phyloP scores from a whole-genome alignment of 1,140 invertebrate genomes.

The Lucilia sericata region DNA sequence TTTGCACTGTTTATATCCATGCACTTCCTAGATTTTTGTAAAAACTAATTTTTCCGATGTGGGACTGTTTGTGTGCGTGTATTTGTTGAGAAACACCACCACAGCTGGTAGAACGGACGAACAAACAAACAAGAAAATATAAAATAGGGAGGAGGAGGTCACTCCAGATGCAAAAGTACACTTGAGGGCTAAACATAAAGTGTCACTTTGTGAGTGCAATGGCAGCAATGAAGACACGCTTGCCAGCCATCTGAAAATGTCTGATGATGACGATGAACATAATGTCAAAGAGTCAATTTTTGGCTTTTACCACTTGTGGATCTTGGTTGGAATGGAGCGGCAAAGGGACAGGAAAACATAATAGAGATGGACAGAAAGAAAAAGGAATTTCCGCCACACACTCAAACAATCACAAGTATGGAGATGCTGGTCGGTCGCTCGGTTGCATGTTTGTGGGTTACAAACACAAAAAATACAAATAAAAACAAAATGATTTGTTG shows the following conservation, averaged over 20 bases:
- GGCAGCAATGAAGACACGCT: slow-evolving; percentile 30
- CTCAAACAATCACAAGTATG: not conserved
- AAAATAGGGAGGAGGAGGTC: not conserved
- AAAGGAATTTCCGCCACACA: slow-evolving; percentile 14
- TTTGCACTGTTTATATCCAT: slow-evolving; percentile 31
- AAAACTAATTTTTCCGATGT: not conserved
- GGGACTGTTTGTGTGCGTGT: not conserved
- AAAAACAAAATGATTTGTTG: slow-evolving; percentile 11
- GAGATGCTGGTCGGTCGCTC: not conserved
- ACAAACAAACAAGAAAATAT: not conserved
- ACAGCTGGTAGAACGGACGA: not conserved
- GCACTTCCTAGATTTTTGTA: slow-evolving; percentile 11
- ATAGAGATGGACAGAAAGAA: slow-evolving; percentile 14
- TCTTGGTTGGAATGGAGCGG: not conserved
- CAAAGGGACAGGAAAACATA: not conserved
- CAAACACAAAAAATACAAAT: not conserved
- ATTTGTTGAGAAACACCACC: not conserved
- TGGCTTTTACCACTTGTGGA: slow-evolving; percentile 40
- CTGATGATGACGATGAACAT: slow-evolving; percentile 41
- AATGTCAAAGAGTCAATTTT: slow-evolving; percentile 43
- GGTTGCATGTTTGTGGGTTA: not conserved
- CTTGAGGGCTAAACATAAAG: slow-evolving; percentile 34
- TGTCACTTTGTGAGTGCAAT: slow-evolving; percentile 33
- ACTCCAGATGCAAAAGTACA: slow-evolving; percentile 31
- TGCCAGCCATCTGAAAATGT: slow-evolving; percentile 41